Evolutionary conservation across 2,888 invertebrate genomes (phyloP), one percentile per base, ranked within the genome.

Genomic region (Emmelina monodactyla): DNA sequence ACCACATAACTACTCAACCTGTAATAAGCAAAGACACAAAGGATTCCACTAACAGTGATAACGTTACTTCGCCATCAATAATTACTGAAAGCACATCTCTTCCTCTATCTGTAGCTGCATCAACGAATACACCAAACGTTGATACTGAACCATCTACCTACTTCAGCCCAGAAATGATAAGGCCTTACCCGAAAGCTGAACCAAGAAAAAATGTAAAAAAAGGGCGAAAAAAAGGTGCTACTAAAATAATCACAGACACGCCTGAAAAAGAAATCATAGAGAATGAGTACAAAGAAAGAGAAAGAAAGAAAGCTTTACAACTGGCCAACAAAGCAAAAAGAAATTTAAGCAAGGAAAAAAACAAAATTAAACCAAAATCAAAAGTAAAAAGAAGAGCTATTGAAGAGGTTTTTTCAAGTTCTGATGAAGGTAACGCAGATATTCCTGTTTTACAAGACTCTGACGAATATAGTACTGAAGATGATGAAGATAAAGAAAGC

Each of bases 171-270:
- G 38, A 46, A 46, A 41, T 12, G 14, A 43, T 25, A 25, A 25
- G 47, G 28, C 41, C 39, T 42, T 47, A 47, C 28, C 35, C 42
- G 32, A 43, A 45, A 22, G 47, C 46, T 36, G 47, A 42, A 22
- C 41, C 34, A 31, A 40, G 39, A 43, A 39, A 49, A 48, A 43
- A 13, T 13, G 28, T 29, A 22, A 32, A 16, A 25, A 48, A 37
- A 34, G 43, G 43, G 11, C 35, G 41, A 22, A 47, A 48, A 39
- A 45, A 45, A 41, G 45, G 44, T 14, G 12, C 28, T 13, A 41
- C 45, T 13, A 44, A 31, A 33, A 44, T 47, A 33, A 30, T 50
- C 19, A 50, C 47, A 11, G 47, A 48, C 31, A 47, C 42, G 31
- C 47, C 48, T 2, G 46, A 46, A 41, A 46, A 45, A 37, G 29